A percentile compares a stretch with the other conserved stretches of the same genome.
These are phyloP conservation scores for Rutpela maculata DNA, from an alignment of 2,888 invertebrate genomes.

Conservation along the genomic window DNA sequence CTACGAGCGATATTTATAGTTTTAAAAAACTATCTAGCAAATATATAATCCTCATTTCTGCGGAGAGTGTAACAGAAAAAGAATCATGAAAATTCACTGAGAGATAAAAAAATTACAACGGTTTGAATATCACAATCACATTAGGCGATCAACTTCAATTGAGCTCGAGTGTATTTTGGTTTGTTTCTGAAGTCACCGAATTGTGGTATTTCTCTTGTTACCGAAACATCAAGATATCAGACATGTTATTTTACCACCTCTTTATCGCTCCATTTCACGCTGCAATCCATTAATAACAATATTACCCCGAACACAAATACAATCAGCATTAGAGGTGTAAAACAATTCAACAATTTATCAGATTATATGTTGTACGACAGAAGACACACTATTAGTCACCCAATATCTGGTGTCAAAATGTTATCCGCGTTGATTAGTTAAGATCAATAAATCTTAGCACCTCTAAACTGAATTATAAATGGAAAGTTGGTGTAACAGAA, in stretches of 20 bases:
- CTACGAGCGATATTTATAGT: too few species aligned
- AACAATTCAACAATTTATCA: conserved; percentile 27
- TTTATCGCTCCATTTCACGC: conserved; percentile 1
- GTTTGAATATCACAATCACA: too few species aligned
- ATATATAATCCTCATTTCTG: too few species aligned
- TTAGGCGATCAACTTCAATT: too few species aligned
- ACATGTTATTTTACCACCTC: neutral
- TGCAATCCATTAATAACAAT: conserved; percentile 28
- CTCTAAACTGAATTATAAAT: conserved; percentile 38
- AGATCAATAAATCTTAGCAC: conserved; percentile 45
- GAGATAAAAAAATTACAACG: too few species aligned
- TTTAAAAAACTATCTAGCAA: too few species aligned
- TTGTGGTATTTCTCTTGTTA: neutral
- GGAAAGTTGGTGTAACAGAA: conserved; percentile 48
- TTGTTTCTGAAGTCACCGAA: too few species aligned
- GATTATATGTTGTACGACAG: conserved; percentile 15
- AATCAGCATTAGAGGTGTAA: conserved; percentile 33
- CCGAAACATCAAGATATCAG: neutral
- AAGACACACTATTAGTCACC: conserved; percentile 37
- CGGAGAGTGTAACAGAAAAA: too few species aligned
- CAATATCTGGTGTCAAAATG: conserved; percentile 45
- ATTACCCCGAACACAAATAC: conserved; percentile 26
- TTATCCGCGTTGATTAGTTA: conserved; percentile 45
- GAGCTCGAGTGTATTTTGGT: too few species aligned
- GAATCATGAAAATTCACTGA: too few species aligned